Conservation (phyloP, 1,140 invertebrate species). For the Drosophila baimaii region DNA sequence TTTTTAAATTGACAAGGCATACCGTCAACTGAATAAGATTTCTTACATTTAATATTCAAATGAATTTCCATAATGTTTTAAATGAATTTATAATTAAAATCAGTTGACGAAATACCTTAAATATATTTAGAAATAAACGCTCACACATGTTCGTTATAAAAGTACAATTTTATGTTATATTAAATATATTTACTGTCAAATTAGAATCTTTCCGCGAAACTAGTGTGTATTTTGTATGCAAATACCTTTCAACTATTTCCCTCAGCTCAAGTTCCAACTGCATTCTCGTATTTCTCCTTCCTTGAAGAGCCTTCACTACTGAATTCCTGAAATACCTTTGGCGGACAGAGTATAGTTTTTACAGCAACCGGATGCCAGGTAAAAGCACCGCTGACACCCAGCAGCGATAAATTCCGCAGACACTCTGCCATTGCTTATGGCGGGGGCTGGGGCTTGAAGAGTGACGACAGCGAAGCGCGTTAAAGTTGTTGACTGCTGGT, state of each 20-base stretch:
- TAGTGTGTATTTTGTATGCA: background rate
- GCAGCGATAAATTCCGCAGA: slow-evolving; percentile 54
- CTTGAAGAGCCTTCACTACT: background rate
- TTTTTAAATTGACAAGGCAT: no score
- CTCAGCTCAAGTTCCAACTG: no score
- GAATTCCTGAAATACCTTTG: slow-evolving; percentile 1
- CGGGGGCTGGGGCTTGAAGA: slow-evolving; percentile 63
- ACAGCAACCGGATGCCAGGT: slow-evolving; percentile 59
- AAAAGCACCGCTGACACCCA: slow-evolving; percentile 52
- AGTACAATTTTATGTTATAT: background rate
- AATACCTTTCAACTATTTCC: background rate
- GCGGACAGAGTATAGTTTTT: slow-evolving; percentile 1
- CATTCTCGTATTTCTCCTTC: background rate
- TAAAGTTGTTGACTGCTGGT: slow-evolving; percentile 37
- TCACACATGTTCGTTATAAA: no score
- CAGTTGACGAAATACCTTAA: background rate
- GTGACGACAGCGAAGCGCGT: slow-evolving; percentile 57
- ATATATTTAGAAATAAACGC: background rate
- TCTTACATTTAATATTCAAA: no score
- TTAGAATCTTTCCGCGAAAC: no score
- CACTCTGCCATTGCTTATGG: slow-evolving; percentile 15
- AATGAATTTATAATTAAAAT: background rate
- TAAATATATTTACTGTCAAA: background rate
- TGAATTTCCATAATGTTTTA: background rate
- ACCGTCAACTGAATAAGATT: no score